Evolutionary conservation across 2,888 invertebrate species (phyloP), one percentile per base, ranked within the genome.

Genomic region (Mimachlamys varia): DNA sequence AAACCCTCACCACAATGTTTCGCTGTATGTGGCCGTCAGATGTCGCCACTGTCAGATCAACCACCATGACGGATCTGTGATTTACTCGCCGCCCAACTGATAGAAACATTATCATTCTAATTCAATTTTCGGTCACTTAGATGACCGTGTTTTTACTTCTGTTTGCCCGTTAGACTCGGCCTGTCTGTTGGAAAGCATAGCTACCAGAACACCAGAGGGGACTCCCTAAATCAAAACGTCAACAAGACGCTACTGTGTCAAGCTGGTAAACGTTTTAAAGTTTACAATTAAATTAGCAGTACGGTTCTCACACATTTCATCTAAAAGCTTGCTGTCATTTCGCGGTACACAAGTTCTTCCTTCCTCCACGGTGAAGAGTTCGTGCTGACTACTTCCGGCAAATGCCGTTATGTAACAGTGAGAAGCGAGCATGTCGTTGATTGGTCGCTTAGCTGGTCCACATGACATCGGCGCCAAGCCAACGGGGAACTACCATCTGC

Each of bases 261-360:
- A 76, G 76, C 76, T 76, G 76, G 76, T 76, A 76, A 76, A 76
- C 76, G 33, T 76, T 76, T 76, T 76, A 76, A 76, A 76, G 33
- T 33, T 76, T 76, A 76, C 76, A 76, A 76, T 76, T 76, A 76
- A 22, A 76, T 76, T 76, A 76, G 76, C 76, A 76, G 76, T 76
- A 33, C 0, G 76, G 27, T 76, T 76, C 76, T 76, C 76, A 76
- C 76, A 76, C 76, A 76, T 76, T 76, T 76, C 76, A 76, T 76
- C 76, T 76, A 76, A 76, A 76, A 27, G 76, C 76, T 76, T 76
- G 76, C 76, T 76, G 76, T 76, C 76, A 76, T 76, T 76, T 76
- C 76, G 76, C 33, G 76, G 76, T 76, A 76, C 76, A 76, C 76
- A 76, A 76, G 76, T 76, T 33, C 33, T 76, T 76, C 76, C 76